These are phyloP conservation scores for Odontocerum albicorne DNA, from an alignment of 2,888 invertebrate species.

Conservation along the genomic window DNA sequence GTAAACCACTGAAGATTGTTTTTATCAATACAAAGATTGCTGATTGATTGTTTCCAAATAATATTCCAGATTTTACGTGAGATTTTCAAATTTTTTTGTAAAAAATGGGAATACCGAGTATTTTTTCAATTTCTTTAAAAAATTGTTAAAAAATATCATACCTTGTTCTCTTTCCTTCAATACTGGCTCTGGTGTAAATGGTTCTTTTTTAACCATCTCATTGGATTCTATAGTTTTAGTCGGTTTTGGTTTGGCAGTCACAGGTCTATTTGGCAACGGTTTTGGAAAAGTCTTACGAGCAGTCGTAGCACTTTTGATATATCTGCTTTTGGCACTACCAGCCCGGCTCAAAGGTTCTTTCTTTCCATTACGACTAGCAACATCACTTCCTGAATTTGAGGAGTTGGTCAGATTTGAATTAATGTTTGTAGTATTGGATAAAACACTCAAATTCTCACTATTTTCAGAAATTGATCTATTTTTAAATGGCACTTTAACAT, in stretches of 20 bases:
- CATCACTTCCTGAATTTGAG: slow-evolving; percentile 54
- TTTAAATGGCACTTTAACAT: slow-evolving; percentile 41
- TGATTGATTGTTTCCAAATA: too few species aligned
- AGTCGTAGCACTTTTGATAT: slow-evolving; percentile 56
- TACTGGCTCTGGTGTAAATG: slow-evolving; percentile 47
- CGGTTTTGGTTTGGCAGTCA: slow-evolving; percentile 64
- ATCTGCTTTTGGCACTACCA: slow-evolving; percentile 47
- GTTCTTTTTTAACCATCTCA: slow-evolving; percentile 45
- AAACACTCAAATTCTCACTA: slow-evolving; percentile 52
- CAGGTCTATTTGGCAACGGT: slow-evolving; percentile 60
- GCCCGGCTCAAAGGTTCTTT: slow-evolving; percentile 49
- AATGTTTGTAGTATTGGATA: slow-evolving; percentile 51
- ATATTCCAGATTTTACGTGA: too few species aligned
- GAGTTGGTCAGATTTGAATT: slow-evolving; percentile 50
- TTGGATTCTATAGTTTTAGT: slow-evolving; percentile 53
- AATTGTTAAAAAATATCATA: too few species aligned
- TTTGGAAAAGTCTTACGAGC: slow-evolving; percentile 51
- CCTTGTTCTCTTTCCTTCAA: slow-evolving; percentile 74
- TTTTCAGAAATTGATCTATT: slow-evolving; percentile 43
- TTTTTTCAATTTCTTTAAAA: too few species aligned
- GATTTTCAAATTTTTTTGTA: too few species aligned
- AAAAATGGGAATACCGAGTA: too few species aligned
- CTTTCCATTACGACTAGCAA: slow-evolving; percentile 47
- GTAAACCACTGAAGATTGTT: too few species aligned
- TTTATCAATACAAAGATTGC: too few species aligned